Base-by-base conservation (phyloP, 2,113 vertebrate species). In the Hyperopisus bebe region DNA sequence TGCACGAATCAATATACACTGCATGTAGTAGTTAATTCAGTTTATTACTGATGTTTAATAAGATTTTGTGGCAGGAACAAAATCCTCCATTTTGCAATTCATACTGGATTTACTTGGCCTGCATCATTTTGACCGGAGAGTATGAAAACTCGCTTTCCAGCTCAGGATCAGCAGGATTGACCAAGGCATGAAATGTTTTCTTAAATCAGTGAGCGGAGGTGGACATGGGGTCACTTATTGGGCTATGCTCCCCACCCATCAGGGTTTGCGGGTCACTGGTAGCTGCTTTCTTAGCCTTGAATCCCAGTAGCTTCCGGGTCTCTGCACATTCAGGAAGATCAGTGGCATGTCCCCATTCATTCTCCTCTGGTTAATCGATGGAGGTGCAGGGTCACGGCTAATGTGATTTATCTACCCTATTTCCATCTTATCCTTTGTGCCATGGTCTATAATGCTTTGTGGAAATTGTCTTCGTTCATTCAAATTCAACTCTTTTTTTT, bases 351-450 rank as follows among this genome's bases (percentile, higher is more conserved):
- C 90, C 24, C 92, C 94, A 96, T 96, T 95, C 93, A 92, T 95
- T 95, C 94, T 94, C 92, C 93, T 92, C 92, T 86, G 92, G 88
- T 92, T 94, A 95, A 96, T 95, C 95, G 93, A 96, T 96, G 95
- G 90, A 91, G 93, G 92, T 93, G 92, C 94, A 91, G 94, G 94
- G 94, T 93, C 93, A 92, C 90, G 91, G 94, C 93, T 94, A 95
- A 95, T 94, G 93, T 95, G 95, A 96, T 96, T 95, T 95, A 96
- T 96, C 94, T 91, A 90, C 93, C 92, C 94, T 93, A 95, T 96
- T 95, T 95, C 94, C 92, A 93, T 93, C 94, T 95, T 95, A 94
- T 95, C 95, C 94, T 94, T 94, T 94, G 94, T 93, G 94, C 74
- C 9, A 10, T 80, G 74, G 35, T 80, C 74, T 42, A 19, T 80